phyloP scores from a whole-genome alignment of 2,113 vertebrate genomes.

The Limnothrissa miodon region DNA sequence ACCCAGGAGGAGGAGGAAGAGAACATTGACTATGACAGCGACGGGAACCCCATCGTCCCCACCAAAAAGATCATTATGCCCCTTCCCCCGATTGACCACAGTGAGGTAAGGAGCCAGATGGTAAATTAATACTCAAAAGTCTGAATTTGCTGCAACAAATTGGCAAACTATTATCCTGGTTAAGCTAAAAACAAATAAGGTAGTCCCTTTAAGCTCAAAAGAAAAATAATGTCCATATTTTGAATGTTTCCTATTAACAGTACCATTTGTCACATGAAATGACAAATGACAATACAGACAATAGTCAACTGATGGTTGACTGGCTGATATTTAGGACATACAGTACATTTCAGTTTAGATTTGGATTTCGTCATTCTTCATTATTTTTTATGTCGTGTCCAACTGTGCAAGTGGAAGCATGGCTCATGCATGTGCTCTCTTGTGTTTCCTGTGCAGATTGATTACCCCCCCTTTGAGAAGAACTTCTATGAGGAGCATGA shows the following conservation, averaged over 20 bases:
- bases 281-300: too few relatives aligned
- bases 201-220: background rate
- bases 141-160: background rate
- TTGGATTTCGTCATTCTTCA: too few relatives aligned
- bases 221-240: background rate
- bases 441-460: conserved; percentile 74
- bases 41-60: conserved; percentile 91
- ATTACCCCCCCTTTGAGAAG: conserved; percentile 95
- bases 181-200: background rate
- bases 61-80: conserved; percentile 93
- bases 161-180: background rate
- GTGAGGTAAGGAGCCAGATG: conserved; percentile 76
- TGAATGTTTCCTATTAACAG: too few relatives aligned
- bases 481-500: conserved; percentile 97
- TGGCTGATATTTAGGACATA: too few relatives aligned
- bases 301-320: too few relatives aligned
- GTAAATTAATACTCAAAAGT: background rate
- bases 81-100: conserved; percentile 93
- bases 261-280: too few relatives aligned
- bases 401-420: background rate
- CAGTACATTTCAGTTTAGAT: too few relatives aligned
- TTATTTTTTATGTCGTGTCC: too few relatives aligned
- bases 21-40: conserved; percentile 96
- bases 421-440: background rate
- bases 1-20: conserved; percentile 94